These are phyloP conservation scores for Tapirus terrestris DNA, from an alignment of 2,113 vertebrate genomes.

Conservation along the genomic window DNA sequence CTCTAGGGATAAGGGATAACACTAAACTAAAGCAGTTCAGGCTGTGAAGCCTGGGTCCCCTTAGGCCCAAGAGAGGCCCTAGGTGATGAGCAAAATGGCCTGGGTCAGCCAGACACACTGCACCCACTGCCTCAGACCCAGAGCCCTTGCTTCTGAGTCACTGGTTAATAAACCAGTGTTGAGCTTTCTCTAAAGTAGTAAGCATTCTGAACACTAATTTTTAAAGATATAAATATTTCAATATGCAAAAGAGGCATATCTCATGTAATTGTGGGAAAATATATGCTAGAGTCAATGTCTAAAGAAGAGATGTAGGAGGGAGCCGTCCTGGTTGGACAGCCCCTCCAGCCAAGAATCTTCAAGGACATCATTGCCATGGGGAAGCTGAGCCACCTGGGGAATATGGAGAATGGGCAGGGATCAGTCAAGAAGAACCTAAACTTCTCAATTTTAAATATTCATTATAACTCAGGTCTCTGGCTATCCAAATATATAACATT, in stretches of 20 bases:
- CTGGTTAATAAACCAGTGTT: not conserved
- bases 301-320: not conserved
- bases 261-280: not conserved
- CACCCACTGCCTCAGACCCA: not conserved
- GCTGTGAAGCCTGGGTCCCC: not conserved
- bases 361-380: not conserved
- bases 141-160: not conserved
- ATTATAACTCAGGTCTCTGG: not conserved
- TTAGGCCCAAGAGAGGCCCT: not conserved
- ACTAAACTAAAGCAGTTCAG: not conserved
- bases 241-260: not conserved
- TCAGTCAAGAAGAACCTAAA: not conserved
- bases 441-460: not conserved
- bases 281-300: not conserved
- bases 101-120: not conserved
- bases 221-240: not conserved
- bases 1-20: not conserved
- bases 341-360: not conserved
- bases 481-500: not conserved
- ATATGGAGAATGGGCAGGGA: not conserved
- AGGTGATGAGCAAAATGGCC: not conserved
- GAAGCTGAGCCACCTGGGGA: not conserved
- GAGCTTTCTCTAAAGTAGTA: not conserved
- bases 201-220: not conserved
- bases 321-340: not conserved